phyloP scores from a whole-genome alignment of 2,888 invertebrate genomes.

The Heliconius erato region DNA sequence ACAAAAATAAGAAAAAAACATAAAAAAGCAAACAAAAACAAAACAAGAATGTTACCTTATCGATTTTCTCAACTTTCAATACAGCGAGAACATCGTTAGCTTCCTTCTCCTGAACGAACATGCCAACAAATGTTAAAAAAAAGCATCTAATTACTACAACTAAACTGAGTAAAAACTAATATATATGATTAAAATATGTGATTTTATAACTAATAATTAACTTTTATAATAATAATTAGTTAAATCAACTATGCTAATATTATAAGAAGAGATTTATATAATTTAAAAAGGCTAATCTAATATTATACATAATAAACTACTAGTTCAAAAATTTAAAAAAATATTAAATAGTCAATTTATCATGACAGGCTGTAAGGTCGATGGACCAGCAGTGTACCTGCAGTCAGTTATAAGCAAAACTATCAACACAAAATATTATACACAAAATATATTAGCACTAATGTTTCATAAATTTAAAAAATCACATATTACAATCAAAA shows the following conservation, averaged over 20 bases:
- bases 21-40: slow-evolving; percentile 48
- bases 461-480: not conserved
- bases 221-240: not conserved
- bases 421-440: too few relatives aligned
- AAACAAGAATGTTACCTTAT: slow-evolving; percentile 73
- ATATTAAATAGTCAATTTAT: too few relatives aligned
- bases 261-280: too few relatives aligned
- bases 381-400: too few relatives aligned
- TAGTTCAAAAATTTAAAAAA: too few relatives aligned
- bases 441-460: too few relatives aligned
- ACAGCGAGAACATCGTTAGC: slow-evolving; percentile 84
- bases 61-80: slow-evolving; percentile 85
- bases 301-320: too few relatives aligned
- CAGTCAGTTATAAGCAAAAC: too few relatives aligned
- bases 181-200: slow-evolving; percentile 33
- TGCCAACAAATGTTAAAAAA: slow-evolving; percentile 69
- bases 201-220: not conserved
- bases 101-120: slow-evolving; percentile 80
- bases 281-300: too few relatives aligned
- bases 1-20: slow-evolving; percentile 7
- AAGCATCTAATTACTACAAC: slow-evolving; percentile 65
- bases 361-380: too few relatives aligned
- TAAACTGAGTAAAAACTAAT: slow-evolving; percentile 27
- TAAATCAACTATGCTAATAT: too few relatives aligned
- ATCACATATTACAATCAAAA: slow-evolving; percentile 2